phyloP scores from a whole-genome alignment of 2,113 vertebrate genomes.

The Acanthisitta chloris region DNA sequence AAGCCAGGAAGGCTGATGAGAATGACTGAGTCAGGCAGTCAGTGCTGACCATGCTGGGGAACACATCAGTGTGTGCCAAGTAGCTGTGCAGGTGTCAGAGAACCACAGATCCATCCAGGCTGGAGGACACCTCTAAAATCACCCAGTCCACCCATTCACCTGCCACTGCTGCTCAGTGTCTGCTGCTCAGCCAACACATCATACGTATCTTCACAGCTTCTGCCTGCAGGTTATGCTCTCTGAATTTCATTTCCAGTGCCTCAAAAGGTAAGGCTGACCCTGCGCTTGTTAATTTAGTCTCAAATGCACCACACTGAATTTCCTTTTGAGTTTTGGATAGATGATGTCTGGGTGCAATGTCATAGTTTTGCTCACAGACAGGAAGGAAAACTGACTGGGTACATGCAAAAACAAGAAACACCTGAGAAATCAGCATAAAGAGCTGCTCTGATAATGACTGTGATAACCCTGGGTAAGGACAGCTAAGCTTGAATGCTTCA shows the following conservation, averaged over 20 bases:
- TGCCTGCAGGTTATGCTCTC: too few species aligned
- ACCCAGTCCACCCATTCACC: too few species aligned
- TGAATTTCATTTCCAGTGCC: neutral
- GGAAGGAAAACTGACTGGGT: neutral
- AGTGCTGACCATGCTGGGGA: neutral
- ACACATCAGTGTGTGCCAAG: fast-evolving
- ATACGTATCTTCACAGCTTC: too few species aligned
- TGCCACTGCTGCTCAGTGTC: too few species aligned
- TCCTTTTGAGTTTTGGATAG: neutral
- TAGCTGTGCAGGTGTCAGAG: fast-evolving
- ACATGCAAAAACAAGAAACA: neutral
- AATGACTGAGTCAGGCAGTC: neutral
- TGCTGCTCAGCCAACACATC: too few species aligned
- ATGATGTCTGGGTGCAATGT: neutral
- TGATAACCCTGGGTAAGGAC: neutral
- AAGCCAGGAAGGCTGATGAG: neutral
- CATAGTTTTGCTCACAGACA: neutral
- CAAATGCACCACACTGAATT: neutral
- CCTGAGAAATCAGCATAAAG: neutral
- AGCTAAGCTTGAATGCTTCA: neutral
- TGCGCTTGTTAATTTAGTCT: neutral
- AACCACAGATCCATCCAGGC: too few species aligned
- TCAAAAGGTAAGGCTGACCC: neutral
- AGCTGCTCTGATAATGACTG: neutral
- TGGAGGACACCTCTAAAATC: too few species aligned